These are phyloP conservation scores for Brachyptera risi DNA, from an alignment of 2,888 invertebrate species.

Conservation along the genomic window DNA sequence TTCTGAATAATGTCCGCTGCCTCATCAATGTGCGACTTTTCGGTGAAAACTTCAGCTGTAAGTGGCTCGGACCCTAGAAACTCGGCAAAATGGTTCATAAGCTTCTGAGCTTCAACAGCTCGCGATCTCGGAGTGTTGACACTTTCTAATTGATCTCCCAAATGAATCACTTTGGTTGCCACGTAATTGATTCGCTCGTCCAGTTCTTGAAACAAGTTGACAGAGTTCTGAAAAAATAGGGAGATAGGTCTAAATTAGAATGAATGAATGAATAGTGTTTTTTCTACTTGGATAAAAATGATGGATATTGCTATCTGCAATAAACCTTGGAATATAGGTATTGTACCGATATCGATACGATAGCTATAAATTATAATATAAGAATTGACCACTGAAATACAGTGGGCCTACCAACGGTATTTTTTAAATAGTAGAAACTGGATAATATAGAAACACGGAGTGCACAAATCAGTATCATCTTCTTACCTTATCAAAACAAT, in stretches of 20 bases:
- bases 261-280: too few relatives aligned
- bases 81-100: conserved; percentile 88
- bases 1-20: conserved; percentile 98
- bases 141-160: conserved; percentile 97
- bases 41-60: conserved; percentile 81
- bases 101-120: conserved; percentile 89
- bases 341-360: too few relatives aligned
- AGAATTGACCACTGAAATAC: too few relatives aligned
- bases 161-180: conserved; percentile 93
- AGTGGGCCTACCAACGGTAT: too few relatives aligned
- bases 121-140: conserved; percentile 92
- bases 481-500: too few relatives aligned
- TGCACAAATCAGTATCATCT: too few relatives aligned
- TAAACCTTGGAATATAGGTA: too few relatives aligned
- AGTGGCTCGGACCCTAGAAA: conserved; percentile 77
- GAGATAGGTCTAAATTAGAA: too few relatives aligned
- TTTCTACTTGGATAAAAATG: too few relatives aligned
- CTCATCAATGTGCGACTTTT: conserved; percentile 80
- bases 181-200: conserved; percentile 96
- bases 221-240: conserved; percentile 56
- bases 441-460: too few relatives aligned
- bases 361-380: too few relatives aligned
- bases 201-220: conserved; percentile 83
- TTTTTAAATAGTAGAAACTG: too few relatives aligned
- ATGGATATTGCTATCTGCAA: background rate